Evolutionary conservation across 2,797 vertebrate genomes (phyloP).

Genomic region (Orientallactaga sibirica): DNA sequence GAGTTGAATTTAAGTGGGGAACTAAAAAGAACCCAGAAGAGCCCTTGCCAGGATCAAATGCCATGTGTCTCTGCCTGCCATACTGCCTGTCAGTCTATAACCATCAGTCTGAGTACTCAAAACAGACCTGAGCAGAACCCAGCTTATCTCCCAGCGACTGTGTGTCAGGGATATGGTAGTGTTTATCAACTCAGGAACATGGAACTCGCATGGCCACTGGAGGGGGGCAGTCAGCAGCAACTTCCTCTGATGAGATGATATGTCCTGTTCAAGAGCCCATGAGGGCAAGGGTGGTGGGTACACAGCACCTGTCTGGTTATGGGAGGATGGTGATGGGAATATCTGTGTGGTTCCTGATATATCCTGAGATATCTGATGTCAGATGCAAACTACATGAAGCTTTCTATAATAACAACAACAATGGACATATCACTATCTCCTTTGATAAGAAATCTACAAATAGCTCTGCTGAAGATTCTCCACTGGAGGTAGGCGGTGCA

Average conservation of each 20-base stretch:
- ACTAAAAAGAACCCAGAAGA: no score
- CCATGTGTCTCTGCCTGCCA: not conserved
- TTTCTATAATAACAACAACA: not conserved
- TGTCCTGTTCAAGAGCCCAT: not conserved
- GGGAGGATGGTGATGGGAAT: not conserved
- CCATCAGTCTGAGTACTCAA: not conserved
- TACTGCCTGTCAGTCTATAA: not conserved
- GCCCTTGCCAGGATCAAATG: not conserved
- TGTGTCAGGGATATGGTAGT: not conserved
- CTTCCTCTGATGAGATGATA: not conserved
- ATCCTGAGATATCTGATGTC: not conserved
- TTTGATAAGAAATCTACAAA: not conserved
- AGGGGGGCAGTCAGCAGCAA: not conserved
- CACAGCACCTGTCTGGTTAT: not conserved
- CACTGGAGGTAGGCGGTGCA: not conserved
- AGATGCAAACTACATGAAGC: not conserved
- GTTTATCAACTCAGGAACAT: not conserved
- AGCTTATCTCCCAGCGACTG: no score
- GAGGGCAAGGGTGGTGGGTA: not conserved
- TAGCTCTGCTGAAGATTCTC: not conserved
- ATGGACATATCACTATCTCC: no score
- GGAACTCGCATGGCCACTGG: not conserved
- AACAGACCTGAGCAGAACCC: not conserved
- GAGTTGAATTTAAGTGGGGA: not conserved
- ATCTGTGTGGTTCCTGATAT: not conserved